Percentiles rank a stretch among this genome's conserved stretches.
phyloP scores from a whole-genome alignment of 2,113 vertebrate genomes.

The Rhipidura dahli region DNA sequence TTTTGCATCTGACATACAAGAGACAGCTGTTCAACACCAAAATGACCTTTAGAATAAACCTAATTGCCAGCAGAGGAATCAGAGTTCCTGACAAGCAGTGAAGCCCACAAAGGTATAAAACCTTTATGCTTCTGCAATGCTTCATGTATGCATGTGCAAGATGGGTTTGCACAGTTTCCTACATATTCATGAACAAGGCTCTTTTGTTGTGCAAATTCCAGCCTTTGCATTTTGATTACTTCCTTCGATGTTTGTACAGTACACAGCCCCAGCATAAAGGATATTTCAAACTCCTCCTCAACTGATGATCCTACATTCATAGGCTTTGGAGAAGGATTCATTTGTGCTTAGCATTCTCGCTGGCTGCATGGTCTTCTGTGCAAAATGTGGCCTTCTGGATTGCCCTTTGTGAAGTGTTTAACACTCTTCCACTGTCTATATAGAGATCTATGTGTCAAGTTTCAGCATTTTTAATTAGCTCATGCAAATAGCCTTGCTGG shows the following conservation, averaged over 20 bases:
- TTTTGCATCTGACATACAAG: not conserved
- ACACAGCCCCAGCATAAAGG: not conserved
- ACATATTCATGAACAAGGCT: not conserved
- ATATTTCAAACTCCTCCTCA: not conserved
- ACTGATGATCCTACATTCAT: not conserved
- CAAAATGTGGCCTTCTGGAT: not conserved
- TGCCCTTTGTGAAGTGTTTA: not conserved
- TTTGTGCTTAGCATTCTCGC: not conserved
- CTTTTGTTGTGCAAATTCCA: not conserved
- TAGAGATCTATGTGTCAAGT: not conserved
- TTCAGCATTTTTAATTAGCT: not conserved
- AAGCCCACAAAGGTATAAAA: not conserved
- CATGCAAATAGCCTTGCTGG: not conserved
- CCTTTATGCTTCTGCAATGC: not conserved
- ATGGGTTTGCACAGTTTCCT: not conserved
- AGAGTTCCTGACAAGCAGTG: not conserved
- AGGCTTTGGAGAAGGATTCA: not conserved
- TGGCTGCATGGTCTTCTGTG: not conserved
- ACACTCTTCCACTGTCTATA: not conserved
- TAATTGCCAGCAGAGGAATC: not conserved
- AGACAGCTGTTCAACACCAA: not conserved
- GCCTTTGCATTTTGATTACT: conserved; percentile 26
- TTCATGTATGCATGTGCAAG: not conserved
- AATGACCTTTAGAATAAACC: not conserved
- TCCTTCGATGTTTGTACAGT: not conserved